Evolutionary conservation across 2,797 vertebrate species (phyloP), one percentile per base, ranked within the genome.

Genomic region (Hylomyscus alleni): DNA sequence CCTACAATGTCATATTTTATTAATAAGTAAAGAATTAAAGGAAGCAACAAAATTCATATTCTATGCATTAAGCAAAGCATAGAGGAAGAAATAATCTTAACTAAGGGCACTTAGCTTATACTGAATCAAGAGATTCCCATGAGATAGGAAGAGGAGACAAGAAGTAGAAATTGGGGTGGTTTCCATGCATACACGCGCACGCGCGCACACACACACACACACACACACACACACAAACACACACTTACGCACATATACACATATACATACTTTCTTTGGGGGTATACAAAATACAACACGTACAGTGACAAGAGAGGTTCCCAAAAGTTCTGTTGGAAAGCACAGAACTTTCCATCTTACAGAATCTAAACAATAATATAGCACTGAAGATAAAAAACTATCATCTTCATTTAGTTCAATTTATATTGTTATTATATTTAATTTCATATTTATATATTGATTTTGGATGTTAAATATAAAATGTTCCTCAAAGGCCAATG

Each of bases 241-340:
- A 24, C 22, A 24, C 5, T 10, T n/a, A 37, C 7, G 13, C 75
- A 50, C 26, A 72, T 3, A 73, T 9, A 72, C 7, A 37, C n/a
- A 75, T 6, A 75, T 22, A 75, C 37, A 44, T 20, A 44, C 40
- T 62, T 20, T 58, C 6, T 58, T 22, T 62, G 60, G 9, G 9
- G 12, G 0, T 29, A 2, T 6, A 34, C 0, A 34, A 19, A 69
- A 3, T 52, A 40, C 8, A 40, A 20, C 11, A 31, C 4, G 50
- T 0, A 3, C 1, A 44, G 26, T 67, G 19, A 1, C 47, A 44
- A 10, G 7, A 40, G 69, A 78, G 31, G 22, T 20, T 69, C 20
- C 72, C 9, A 12, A 54, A 34, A 54, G 14, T 15, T 72, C 73
- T 5, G 11, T 50, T 37, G 75, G 26, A 67, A 80, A 92, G 40